These are phyloP conservation scores for Ashinkailepas kermadecensis DNA, from an alignment of 2,888 invertebrate species.

Conservation along the genomic window DNA sequence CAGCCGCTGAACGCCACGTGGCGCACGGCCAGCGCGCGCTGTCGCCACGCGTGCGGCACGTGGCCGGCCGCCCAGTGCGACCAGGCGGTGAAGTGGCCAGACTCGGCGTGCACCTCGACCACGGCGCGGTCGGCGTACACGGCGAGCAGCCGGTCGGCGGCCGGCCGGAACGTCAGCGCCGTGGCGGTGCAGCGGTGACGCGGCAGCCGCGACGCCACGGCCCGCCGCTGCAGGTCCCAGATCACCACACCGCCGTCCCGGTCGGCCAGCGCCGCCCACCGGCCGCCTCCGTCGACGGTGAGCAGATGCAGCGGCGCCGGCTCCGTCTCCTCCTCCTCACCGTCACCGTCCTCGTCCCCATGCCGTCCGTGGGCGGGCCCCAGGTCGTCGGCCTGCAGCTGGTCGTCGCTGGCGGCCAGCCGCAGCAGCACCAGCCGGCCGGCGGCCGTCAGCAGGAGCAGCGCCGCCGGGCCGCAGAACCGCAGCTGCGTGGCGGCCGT, in stretches of 20 bases:
- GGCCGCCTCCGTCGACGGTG: neutral
- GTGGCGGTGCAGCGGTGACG: neutral
- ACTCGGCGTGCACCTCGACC: neutral
- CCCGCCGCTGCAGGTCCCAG: neutral
- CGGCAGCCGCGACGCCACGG: neutral
- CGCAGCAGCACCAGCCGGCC: slow-evolving; percentile 1
- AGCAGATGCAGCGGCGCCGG: neutral
- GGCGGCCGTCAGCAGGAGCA: neutral
- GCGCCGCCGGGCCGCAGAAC: neutral
- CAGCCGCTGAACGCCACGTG: neutral
- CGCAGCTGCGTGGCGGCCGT: neutral
- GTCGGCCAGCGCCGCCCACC: slow-evolving; percentile 2
- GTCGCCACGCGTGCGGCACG: neutral
- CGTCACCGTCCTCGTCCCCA: neutral
- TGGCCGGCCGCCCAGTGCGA: neutral
- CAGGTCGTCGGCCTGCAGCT: neutral
- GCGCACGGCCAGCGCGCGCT: neutral
- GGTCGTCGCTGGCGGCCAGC: neutral
- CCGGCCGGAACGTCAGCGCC: neutral
- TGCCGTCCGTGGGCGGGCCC: neutral
- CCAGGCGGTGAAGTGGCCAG: neutral
- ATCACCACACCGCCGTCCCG: neutral
- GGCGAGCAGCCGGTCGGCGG: neutral
- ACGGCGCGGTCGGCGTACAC: slow-evolving; percentile 1
- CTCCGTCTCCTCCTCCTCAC: neutral